Evolutionary conservation across 2,797 vertebrate species (phyloP).

Genomic region (Hypotaenidia philippensis): DNA sequence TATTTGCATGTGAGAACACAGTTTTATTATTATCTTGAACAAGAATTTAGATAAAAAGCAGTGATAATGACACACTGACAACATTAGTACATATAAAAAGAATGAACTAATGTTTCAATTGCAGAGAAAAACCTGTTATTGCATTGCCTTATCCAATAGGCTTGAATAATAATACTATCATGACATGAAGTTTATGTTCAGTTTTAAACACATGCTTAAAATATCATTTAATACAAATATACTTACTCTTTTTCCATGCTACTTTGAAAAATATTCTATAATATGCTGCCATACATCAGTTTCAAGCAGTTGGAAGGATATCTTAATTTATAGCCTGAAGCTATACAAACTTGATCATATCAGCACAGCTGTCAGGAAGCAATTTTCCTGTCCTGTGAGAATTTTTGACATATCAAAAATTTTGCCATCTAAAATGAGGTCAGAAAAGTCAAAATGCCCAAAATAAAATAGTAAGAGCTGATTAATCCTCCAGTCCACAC

Average conservation of each 20-base stretch:
- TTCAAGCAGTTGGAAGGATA: not conserved
- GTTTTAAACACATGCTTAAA: not conserved
- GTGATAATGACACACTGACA: not conserved
- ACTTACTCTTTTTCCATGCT: not conserved
- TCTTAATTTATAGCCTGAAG: slow-evolving; percentile 11
- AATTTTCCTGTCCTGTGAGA: not conserved
- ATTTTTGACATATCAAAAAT: not conserved
- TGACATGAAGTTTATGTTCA: not conserved
- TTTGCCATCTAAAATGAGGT: not conserved
- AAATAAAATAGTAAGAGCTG: not conserved
- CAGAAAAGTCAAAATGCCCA: not conserved
- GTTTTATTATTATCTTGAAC: slow-evolving; percentile 10
- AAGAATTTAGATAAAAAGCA: not conserved
- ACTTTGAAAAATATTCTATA: not conserved
- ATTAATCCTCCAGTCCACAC: not conserved
- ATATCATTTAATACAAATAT: not conserved
- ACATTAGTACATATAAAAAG: not conserved
- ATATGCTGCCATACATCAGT: not conserved
- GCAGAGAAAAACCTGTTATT: not conserved
- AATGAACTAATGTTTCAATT: not conserved
- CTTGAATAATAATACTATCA: not conserved
- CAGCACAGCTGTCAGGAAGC: not conserved
- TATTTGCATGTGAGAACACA: not conserved
- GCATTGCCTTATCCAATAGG: not conserved
- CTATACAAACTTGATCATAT: not conserved